Evolutionary conservation across 2,113 vertebrate genomes (phyloP).

Genomic region (Lipophrys pholis): DNA sequence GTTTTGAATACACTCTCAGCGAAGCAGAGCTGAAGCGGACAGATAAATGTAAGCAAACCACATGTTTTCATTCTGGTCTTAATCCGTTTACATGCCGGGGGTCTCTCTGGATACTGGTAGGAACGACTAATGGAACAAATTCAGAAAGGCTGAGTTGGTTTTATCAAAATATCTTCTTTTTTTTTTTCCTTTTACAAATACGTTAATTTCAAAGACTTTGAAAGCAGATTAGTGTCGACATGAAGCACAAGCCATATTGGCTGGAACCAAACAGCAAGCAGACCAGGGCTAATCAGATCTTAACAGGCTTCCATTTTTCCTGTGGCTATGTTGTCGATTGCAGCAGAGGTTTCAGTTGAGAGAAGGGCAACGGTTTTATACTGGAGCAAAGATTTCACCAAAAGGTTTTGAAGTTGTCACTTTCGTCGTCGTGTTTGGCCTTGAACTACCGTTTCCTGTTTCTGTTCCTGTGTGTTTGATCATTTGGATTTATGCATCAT

Average conservation of each 20-base stretch:
- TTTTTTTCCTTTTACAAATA: neutral
- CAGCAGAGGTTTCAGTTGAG: neutral
- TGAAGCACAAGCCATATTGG: constrained; percentile 9
- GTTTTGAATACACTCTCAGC: neutral
- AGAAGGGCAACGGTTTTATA: neutral
- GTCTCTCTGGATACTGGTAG: neutral
- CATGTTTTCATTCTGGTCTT: neutral
- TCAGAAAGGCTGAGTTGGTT: neutral
- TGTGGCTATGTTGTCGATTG: neutral
- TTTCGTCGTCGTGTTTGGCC: neutral
- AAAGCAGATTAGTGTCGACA: neutral
- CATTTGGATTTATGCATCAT: neutral
- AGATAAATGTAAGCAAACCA: neutral
- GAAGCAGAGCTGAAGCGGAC: neutral
- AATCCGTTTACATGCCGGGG: neutral
- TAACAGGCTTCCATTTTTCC: neutral
- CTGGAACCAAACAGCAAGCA: constrained; percentile 13
- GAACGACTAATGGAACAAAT: neutral
- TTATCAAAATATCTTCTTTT: neutral
- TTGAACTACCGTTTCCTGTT: neutral
- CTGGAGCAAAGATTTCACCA: neutral
- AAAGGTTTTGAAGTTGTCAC: neutral
- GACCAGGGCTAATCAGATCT: neutral
- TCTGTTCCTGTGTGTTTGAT: constrained; percentile 2
- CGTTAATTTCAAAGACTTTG: neutral